phyloP scores from a whole-genome alignment of 2,113 vertebrate species.

The Xenus cinereus region DNA sequence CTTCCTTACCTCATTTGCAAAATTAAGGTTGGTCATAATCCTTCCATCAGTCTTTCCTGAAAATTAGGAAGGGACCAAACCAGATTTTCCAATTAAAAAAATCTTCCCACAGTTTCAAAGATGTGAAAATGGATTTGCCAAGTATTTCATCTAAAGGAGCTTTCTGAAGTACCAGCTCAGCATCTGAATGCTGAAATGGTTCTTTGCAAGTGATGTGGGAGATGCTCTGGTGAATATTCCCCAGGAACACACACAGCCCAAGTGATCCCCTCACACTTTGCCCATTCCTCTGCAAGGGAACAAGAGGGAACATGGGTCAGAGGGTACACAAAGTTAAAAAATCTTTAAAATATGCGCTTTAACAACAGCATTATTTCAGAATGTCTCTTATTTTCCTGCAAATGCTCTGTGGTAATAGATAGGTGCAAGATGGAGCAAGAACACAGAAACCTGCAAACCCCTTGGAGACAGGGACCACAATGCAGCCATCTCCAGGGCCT shows the following conservation, averaged over 20 bases:
- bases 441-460: not conserved
- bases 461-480: accelerated
- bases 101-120: constrained; percentile 56
- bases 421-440: not conserved
- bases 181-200: not conserved
- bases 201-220: not conserved
- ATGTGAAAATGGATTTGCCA: constrained; percentile 21
- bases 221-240: not conserved
- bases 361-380: not conserved
- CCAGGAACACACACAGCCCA: not conserved
- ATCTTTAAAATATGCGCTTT: not conserved
- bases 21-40: constrained; percentile 58
- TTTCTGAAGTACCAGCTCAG: not conserved
- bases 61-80: constrained; percentile 47
- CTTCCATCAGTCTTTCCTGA: constrained; percentile 42
- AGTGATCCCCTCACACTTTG: not conserved
- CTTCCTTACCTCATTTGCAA: constrained; percentile 56
- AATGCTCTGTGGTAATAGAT: accelerated
- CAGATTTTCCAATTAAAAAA: constrained; percentile 47
- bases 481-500: not conserved
- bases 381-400: not conserved
- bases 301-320: not conserved
- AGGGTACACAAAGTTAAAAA: not conserved
- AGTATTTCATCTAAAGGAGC: not conserved
- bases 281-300: not conserved